A percentile compares a stretch with the other conserved stretches of the same genome.
phyloP scores from a whole-genome alignment of 2,113 vertebrate species.

The Shinisaurus crocodilurus region DNA sequence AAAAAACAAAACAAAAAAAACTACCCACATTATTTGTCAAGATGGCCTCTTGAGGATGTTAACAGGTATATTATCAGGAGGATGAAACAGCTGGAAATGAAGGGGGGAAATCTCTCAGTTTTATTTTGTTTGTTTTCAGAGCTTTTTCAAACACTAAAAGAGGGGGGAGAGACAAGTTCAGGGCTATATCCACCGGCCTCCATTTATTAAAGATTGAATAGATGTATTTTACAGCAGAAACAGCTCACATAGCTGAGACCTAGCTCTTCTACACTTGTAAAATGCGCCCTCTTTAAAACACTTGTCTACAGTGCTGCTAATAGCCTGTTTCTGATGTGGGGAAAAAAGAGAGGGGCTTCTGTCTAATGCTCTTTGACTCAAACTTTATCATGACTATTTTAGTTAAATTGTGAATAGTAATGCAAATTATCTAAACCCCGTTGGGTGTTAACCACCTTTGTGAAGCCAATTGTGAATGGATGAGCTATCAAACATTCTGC shows the following conservation, averaged over 20 bases:
- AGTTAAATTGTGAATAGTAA: conserved; percentile 51
- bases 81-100: background rate
- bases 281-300: conserved; percentile 31
- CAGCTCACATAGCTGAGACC: conserved; percentile 24
- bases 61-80: background rate
- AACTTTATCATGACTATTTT: conserved; percentile 54
- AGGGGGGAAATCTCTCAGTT: background rate
- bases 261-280: conserved; percentile 42
- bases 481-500: conserved; percentile 39
- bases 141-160: conserved; percentile 9
- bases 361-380: conserved; percentile 49
- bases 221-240: conserved; percentile 20
- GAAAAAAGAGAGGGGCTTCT: conserved; percentile 10
- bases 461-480: conserved; percentile 29
- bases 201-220: conserved; percentile 20
- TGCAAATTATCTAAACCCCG: conserved; percentile 49
- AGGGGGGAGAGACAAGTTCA: conserved; percentile 33
- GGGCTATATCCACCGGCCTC: conserved; percentile 22
- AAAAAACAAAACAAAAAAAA: background rate
- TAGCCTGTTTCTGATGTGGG: conserved; percentile 44
- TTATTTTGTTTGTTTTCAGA: background rate
- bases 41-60: background rate
- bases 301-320: conserved; percentile 36
- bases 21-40: background rate
- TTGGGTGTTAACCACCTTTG: conserved; percentile 17